Base-by-base conservation (phyloP, 2,888 invertebrate species). In the Tribolium freemani region DNA sequence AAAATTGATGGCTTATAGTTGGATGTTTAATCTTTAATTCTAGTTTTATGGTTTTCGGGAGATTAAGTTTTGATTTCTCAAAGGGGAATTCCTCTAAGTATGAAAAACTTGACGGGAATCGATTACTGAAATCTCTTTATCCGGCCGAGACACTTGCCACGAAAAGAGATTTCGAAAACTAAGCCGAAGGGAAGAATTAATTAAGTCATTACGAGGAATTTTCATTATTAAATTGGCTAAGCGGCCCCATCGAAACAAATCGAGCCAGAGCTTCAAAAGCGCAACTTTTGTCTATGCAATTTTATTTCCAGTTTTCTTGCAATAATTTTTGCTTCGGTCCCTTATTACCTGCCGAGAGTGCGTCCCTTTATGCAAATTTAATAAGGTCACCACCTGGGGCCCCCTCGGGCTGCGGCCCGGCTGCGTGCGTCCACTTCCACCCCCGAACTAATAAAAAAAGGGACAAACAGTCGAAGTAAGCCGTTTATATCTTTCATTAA, bases 401-500 rank as follows among this genome's bases (percentile, higher is more conserved):
- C 31, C 51, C 50, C 48, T 21, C 48, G 16, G 63, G 48, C 8
- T 58, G 58, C 21, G 31, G 48, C 45, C 16, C 60, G 30, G 16
- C 11, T 48, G 46, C 60, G 46, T 61, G 60, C 30, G 16, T 16
- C 9, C 45, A n/a, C 44, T 45, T 46, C 50, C 48, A 51, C 13
- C 20, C 45, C 64, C 38, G 74, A 69, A 72, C 68, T 53, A 57
- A 69, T 38, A 72, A 74, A 76, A 74, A 75, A 71, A 70, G 60
- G 69, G 71, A 73, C 70, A 67, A 61, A 61, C 75, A n/a, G 9
- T 10, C 20, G 75, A 57, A 48, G 48, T 45, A n/a, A 20, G 11
- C 20, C 74, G 63, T 76, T 76, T 76, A 76, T 77, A 76, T 76
- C 72, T 73, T 76, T 77, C 77, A 79, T 79, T 77, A 78, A 75